Conservation (phyloP, 2,888 invertebrate species). For the Cerceris ruficornis region DNA sequence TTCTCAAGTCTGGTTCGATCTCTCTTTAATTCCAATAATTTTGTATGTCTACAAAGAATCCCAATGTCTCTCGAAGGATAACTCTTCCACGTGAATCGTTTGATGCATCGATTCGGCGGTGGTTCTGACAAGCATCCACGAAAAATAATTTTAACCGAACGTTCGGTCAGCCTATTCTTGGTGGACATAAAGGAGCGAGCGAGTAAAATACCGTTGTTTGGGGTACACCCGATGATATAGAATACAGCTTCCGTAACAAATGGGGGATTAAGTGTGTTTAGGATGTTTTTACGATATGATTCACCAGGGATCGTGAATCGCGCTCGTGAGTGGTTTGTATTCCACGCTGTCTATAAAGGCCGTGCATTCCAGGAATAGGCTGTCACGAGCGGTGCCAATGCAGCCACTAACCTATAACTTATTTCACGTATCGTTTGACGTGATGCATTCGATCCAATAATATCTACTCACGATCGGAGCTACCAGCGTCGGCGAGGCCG, state of each 20-base stretch:
- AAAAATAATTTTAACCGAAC: neutral
- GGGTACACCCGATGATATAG: slow-evolving; percentile 13
- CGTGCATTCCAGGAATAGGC: slow-evolving; percentile 80
- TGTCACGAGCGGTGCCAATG: slow-evolving; percentile 82
- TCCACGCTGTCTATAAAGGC: slow-evolving; percentile 67
- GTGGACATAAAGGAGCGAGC: neutral
- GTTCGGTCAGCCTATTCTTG: slow-evolving; percentile 10
- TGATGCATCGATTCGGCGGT: neutral
- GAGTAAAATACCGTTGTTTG: slow-evolving; percentile 20
- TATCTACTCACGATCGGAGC: slow-evolving; percentile 73
- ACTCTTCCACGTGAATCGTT: neutral
- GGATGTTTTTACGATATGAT: slow-evolving; percentile 16
- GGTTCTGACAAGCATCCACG: neutral
- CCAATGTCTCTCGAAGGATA: no score
- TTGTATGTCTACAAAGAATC: no score
- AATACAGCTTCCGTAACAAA: slow-evolving; percentile 21
- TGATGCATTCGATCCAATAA: slow-evolving; percentile 82
- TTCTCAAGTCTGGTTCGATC: no score
- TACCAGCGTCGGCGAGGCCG: slow-evolving; percentile 35
- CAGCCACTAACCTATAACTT: slow-evolving; percentile 82
- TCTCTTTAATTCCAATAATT: no score
- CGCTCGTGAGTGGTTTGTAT: slow-evolving; percentile 57
- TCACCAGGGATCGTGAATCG: slow-evolving; percentile 40
- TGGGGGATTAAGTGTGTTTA: slow-evolving; percentile 28
- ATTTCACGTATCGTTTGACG: slow-evolving; percentile 82